A percentile compares a stretch with the other conserved stretches of the same genome.
These are phyloP conservation scores for Dipus sagitta DNA, from an alignment of 2,797 vertebrate genomes.

Conservation along the genomic window DNA sequence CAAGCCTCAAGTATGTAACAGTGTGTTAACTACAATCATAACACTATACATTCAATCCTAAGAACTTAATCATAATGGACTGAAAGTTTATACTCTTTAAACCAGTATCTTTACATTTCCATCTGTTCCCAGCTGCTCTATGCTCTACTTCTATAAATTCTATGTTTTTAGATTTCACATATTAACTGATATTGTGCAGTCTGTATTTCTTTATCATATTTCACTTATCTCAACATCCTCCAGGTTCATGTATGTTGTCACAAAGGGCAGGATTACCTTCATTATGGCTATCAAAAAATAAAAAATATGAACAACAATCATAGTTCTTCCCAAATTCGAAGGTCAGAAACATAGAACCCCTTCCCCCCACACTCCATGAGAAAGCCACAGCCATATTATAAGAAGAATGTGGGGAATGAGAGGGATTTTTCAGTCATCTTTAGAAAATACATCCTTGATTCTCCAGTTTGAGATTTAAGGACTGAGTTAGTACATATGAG, in stretches of 20 bases:
- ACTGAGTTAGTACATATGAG: neutral
- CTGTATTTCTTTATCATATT: neutral
- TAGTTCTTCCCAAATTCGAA: constrained; percentile 1
- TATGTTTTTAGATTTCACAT: neutral
- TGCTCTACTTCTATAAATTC: neutral
- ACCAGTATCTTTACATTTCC: neutral
- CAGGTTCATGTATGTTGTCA: neutral
- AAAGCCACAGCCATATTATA: constrained; percentile 11
- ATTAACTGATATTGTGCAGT: neutral
- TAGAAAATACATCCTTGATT: neutral
- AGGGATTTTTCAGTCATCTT: constrained; percentile 20
- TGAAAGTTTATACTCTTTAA: neutral
- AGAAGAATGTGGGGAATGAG: neutral
- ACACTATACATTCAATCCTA: neutral
- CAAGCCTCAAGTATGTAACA: too few species aligned
- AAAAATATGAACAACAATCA: neutral
- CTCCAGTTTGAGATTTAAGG: constrained; percentile 17
- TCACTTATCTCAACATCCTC: neutral
- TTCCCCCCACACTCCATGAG: neutral
- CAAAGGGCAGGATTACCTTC: neutral
- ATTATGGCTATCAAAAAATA: neutral
- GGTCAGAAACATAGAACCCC: neutral
- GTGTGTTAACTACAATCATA: neutral
- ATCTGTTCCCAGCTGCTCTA: neutral
- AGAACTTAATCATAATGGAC: neutral